Base-by-base conservation (phyloP, 2,797 vertebrate species). In the Antennarius maculatus region DNA sequence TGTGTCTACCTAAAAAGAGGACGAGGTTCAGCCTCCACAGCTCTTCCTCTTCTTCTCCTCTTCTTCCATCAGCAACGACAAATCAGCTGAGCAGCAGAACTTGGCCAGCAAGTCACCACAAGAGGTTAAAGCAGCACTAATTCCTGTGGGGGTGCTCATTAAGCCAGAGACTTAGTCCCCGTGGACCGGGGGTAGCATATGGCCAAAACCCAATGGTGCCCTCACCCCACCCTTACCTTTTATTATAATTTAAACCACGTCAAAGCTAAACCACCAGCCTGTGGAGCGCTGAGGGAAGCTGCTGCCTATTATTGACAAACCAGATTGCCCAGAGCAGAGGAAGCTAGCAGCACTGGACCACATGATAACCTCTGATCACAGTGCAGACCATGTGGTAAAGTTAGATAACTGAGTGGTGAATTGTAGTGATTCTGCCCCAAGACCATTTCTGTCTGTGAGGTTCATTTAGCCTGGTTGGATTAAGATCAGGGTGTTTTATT, bases 71-170 rank as follows among this genome's bases (percentile, higher is more conserved):
- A 58, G 61, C 9, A 29, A 61, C 58, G 56, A 53, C 79, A 74
- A 75, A 74, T 81, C 78, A 82, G 65, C 51, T 49, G 65, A 76
- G 69, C 70, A 65, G 56, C 7, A 16, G 73, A 58, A 66, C 34
- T 59, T 68, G 66, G 49, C 61, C 56, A 65, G 64, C 72, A 72
- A 23, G 75, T 76, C 83, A 76, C 66, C 86, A 87, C 71, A 80
- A 1, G 54, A 62, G 53, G 78, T 79, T 81, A 70, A 74, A 80
- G 74, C 29, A 74, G 75, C 65, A 81, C 71, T 79, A 83, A 86
- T 75, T 82, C 85, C 79, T 60, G 39, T 9, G 43, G 56, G 76
- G 74, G 71, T 72, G 69, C 76, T 84, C 74, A 80, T 83, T 80
- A 87, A 85, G 78, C 76, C 13, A 14, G 70, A 61, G 57, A 75